Percentiles rank a stretch among this genome's conserved stretches.
These are phyloP conservation scores for Rhea americana DNA, from an alignment of 2,113 vertebrate genomes.

Conservation along the genomic window DNA sequence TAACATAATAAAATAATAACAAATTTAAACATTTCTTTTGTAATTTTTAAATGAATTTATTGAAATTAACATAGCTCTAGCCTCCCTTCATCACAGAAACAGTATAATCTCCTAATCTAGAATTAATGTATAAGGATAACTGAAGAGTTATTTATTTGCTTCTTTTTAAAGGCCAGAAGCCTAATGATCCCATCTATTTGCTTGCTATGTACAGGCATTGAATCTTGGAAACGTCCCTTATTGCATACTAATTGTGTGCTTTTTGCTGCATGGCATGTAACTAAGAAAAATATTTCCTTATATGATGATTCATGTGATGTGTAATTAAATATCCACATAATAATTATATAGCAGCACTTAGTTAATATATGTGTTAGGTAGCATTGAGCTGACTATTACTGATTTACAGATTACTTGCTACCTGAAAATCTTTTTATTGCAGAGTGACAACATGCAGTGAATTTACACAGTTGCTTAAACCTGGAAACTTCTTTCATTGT, in stretches of 20 bases:
- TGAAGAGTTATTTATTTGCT: neutral
- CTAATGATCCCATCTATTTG: neutral
- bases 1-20: neutral
- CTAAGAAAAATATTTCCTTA: neutral
- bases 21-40: neutral
- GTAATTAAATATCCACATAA: neutral
- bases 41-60: neutral
- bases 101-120: neutral
- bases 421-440: neutral
- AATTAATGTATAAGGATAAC: neutral
- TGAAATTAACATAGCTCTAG: neutral
- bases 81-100: neutral
- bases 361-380: neutral
- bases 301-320: neutral
- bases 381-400: neutral
- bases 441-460: accelerated
- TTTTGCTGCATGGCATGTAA: neutral
- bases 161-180: neutral
- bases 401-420: neutral
- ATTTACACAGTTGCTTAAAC: neutral
- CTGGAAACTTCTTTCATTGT: neutral
- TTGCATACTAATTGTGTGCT: neutral
- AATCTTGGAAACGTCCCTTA: neutral
- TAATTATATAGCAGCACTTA: neutral
- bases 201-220: neutral